Conservation (phyloP, 2,888 invertebrate species). For the Oligia strigilis region DNA sequence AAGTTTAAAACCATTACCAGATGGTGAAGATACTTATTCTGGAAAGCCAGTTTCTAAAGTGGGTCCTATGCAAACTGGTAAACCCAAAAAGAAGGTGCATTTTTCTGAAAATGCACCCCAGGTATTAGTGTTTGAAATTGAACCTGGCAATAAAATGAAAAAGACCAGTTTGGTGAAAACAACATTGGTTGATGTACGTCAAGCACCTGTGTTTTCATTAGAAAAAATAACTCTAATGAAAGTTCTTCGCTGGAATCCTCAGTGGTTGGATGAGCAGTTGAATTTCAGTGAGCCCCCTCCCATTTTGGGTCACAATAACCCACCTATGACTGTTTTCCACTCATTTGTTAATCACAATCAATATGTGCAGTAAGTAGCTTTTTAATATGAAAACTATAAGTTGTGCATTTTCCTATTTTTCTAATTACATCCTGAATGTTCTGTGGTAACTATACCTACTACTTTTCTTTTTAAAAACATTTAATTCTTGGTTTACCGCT, state of each 20-base stretch:
- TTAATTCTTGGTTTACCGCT: not conserved
- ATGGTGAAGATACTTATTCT: constrained; percentile 71
- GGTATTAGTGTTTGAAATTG: constrained; percentile 80
- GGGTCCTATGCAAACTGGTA: constrained; percentile 74
- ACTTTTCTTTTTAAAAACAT: not conserved
- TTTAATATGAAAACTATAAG: not conserved
- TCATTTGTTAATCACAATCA: constrained; percentile 90
- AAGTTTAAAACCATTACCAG: constrained; percentile 76
- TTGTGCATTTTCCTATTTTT: not conserved
- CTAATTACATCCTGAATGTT: not conserved
- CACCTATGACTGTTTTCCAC: constrained; percentile 89
- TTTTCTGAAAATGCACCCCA: constrained; percentile 78
- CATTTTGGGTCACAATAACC: constrained; percentile 85
- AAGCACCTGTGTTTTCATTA: constrained; percentile 79
- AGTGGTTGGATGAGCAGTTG: constrained; percentile 91
- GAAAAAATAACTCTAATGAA: constrained; percentile 88
- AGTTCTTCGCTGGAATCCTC: constrained; percentile 92
- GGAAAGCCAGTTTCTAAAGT: constrained; percentile 82
- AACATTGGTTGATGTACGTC: constrained; percentile 74
- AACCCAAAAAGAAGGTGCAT: constrained; percentile 79
- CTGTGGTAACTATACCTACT: not conserved
- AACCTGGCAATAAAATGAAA: constrained; percentile 83
- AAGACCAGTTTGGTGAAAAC: constrained; percentile 81
- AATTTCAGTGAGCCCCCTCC: constrained; percentile 89
- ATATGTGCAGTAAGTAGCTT: constrained; percentile 89